phyloP scores from a whole-genome alignment of 2,888 invertebrate genomes.

The Volucella zonaria region DNA sequence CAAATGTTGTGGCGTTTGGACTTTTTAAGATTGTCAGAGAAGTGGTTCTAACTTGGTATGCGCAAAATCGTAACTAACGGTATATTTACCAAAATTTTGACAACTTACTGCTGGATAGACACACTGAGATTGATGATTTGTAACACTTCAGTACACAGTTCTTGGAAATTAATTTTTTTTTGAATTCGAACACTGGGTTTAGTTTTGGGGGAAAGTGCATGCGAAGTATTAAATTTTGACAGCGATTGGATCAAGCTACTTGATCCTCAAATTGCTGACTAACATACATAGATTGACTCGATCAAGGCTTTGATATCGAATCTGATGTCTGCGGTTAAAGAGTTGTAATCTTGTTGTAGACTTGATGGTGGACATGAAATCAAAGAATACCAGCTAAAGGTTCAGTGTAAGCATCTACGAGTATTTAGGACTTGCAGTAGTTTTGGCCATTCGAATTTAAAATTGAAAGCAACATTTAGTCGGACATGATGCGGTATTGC shows the following conservation, averaged over 20 bases:
- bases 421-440: no score
- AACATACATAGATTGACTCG: no score
- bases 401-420: no score
- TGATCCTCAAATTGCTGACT: not conserved
- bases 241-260: not conserved
- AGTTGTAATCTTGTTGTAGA: no score
- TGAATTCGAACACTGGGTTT: not conserved
- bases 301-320: no score
- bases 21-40: constrained; percentile 10
- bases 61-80: constrained; percentile 52
- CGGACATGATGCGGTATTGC: no score
- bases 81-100: constrained; percentile 44
- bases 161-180: constrained; percentile 37
- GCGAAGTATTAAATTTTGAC: not conserved
- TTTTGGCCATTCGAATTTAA: no score
- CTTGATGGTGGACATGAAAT: no score
- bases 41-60: constrained; percentile 28
- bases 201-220: constrained; percentile 16
- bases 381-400: no score
- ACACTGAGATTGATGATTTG: constrained; percentile 40
- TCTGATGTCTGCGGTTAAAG: no score
- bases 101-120: constrained; percentile 33
- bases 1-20: constrained; percentile 47
- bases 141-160: constrained; percentile 60
- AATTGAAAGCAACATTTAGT: no score